Conservation (phyloP, 2,888 invertebrate species). For the Strigamia crassipes region DNA sequence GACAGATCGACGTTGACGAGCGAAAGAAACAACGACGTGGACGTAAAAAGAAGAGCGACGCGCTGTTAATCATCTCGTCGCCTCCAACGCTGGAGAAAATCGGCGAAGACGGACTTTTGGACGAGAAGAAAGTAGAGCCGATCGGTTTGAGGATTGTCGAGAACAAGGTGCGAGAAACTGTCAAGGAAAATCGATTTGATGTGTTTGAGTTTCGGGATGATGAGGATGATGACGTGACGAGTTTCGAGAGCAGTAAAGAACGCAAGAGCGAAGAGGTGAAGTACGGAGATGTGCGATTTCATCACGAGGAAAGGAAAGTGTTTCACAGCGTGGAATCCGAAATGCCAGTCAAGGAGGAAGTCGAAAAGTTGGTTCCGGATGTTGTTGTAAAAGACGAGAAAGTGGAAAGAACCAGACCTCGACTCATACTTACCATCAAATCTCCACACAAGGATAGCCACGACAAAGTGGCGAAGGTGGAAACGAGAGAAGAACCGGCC, state of each 20-base stretch:
- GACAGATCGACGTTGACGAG: slow-evolving; percentile 31
- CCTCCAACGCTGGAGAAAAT: slow-evolving; percentile 46
- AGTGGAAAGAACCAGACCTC: slow-evolving; percentile 68
- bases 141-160: slow-evolving; percentile 29
- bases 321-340: slow-evolving; percentile 22
- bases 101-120: slow-evolving; percentile 18
- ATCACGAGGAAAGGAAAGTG: slow-evolving; percentile 20
- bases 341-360: slow-evolving; percentile 47
- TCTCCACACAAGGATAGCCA: slow-evolving; percentile 58
- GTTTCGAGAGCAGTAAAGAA: slow-evolving; percentile 47
- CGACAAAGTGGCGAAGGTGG: slow-evolving; percentile 51
- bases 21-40: slow-evolving; percentile 47
- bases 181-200: slow-evolving; percentile 68
- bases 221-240: slow-evolving; percentile 70
- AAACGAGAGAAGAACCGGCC: slow-evolving; percentile 52
- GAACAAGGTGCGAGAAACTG: slow-evolving; percentile 31
- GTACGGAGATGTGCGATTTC: slow-evolving; percentile 36
- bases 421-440: slow-evolving; percentile 81
- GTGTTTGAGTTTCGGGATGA: slow-evolving; percentile 90
- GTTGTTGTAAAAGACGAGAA: slow-evolving; percentile 50
- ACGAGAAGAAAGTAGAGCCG: slow-evolving; percentile 39
- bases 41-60: slow-evolving; percentile 46
- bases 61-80: slow-evolving; percentile 8
- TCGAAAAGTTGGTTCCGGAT: slow-evolving; percentile 47
- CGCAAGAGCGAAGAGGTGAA: slow-evolving; percentile 47